These are phyloP conservation scores for Pentamera pediparva DNA, from an alignment of 53 echinoderm and acorn worm species.

Conservation along the genomic window DNA sequence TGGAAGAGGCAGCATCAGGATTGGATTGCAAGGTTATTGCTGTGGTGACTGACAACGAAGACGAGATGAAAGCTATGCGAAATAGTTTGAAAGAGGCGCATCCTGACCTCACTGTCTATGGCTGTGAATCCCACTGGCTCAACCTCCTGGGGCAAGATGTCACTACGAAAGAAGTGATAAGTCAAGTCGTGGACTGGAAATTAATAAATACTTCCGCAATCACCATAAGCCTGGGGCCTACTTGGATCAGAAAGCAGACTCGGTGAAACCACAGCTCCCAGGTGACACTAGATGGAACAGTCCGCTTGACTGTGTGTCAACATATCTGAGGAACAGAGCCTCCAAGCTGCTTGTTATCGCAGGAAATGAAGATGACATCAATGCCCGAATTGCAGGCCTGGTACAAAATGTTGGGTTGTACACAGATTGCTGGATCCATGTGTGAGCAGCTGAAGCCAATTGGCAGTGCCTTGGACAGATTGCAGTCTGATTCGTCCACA, in stretches of 20 bases:
- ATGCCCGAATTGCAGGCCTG: not conserved
- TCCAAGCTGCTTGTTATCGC: not conserved
- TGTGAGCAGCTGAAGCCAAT: not conserved
- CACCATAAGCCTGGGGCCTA: not conserved
- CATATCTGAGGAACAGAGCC: not conserved
- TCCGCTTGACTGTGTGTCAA: not conserved
- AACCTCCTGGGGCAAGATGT: conserved; percentile 5
- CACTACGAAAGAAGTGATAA: not conserved
- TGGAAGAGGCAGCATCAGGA: not conserved
- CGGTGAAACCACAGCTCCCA: conserved; percentile 22
- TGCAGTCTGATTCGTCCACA: not conserved
- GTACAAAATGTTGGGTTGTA: not conserved
- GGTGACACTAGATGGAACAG: conserved; percentile 28
- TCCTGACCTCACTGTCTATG: not conserved
- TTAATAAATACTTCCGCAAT: conserved; percentile 8
- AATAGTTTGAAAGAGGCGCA: not conserved
- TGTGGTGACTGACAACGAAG: conserved; percentile 5
- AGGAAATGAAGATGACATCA: not conserved
- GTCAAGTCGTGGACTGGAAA: not conserved
- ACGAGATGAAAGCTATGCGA: not conserved
- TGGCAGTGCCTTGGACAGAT: not conserved
- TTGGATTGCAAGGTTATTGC: not conserved
- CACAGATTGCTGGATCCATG: not conserved
- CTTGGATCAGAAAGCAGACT: not conserved
- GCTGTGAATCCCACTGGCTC: conserved; percentile 19